A percentile compares a stretch with the other conserved stretches of the same genome.
phyloP scores from a whole-genome alignment of 2,797 vertebrate genomes.

The Streptopelia turtur region DNA sequence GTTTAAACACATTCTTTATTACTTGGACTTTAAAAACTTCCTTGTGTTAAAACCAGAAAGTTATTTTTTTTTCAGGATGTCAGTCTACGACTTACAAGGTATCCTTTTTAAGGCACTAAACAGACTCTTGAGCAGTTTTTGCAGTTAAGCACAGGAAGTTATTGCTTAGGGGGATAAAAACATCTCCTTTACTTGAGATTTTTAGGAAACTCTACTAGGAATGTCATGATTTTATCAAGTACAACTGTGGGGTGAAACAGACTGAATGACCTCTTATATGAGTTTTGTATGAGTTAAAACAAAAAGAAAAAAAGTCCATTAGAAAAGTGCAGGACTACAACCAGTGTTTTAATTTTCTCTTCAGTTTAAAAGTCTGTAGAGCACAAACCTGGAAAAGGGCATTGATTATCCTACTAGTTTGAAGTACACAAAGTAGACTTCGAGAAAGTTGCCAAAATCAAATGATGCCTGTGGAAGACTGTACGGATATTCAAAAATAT shows the following conservation, averaged over 20 bases:
- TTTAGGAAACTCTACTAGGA: not conserved
- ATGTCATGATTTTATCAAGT: not conserved
- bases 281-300: not conserved
- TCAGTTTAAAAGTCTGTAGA: not conserved
- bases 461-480: not conserved
- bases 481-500: not conserved
- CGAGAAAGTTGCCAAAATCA: not conserved
- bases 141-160: not conserved
- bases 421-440: not conserved
- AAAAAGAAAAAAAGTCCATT: not conserved
- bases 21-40: not conserved
- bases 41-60: not conserved
- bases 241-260: not conserved
- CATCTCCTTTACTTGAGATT: not conserved
- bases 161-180: not conserved
- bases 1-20: not conserved
- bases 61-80: not conserved
- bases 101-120: not conserved
- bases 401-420: not conserved
- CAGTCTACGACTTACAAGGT: not conserved
- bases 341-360: accelerated
- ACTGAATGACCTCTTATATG: not conserved
- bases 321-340: not conserved
- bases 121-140: not conserved
- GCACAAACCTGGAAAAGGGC: not conserved